Conservation (phyloP, 2,113 vertebrate species). For the Oxyura jamaicensis region DNA sequence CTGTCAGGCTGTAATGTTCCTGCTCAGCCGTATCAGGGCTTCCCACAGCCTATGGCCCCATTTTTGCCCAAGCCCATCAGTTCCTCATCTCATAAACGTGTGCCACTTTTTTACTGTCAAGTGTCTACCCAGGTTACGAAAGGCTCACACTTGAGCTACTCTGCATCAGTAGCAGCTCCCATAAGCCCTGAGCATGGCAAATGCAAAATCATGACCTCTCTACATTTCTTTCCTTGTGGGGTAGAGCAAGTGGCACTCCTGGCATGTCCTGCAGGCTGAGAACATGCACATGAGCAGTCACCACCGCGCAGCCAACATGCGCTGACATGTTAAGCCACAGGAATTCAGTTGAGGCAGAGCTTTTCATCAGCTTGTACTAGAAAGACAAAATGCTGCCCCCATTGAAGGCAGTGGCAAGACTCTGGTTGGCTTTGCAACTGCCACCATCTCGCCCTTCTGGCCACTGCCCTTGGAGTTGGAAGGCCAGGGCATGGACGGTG, state of each 20-base stretch:
- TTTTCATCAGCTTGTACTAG: background rate
- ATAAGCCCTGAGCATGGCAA: too few species aligned
- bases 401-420: background rate
- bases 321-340: background rate
- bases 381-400: background rate
- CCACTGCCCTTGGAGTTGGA: fast-evolving
- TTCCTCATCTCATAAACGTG: too few species aligned
- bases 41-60: too few species aligned
- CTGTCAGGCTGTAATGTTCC: too few species aligned
- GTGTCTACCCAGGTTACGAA: too few species aligned
- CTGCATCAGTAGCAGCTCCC: too few species aligned
- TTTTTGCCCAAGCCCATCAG: too few species aligned
- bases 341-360: slow-evolving; percentile 12
- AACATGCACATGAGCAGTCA: background rate
- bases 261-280: background rate
- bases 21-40: too few species aligned
- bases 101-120: too few species aligned
- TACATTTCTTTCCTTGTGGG: too few species aligned
- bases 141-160: too few species aligned
- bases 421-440: background rate
- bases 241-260: background rate
- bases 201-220: too few species aligned
- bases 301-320: background rate
- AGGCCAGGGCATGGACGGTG: background rate
- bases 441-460: background rate